Base-by-base conservation (phyloP, 1,140 invertebrate species). In the Drosophila athabasca region DNA sequence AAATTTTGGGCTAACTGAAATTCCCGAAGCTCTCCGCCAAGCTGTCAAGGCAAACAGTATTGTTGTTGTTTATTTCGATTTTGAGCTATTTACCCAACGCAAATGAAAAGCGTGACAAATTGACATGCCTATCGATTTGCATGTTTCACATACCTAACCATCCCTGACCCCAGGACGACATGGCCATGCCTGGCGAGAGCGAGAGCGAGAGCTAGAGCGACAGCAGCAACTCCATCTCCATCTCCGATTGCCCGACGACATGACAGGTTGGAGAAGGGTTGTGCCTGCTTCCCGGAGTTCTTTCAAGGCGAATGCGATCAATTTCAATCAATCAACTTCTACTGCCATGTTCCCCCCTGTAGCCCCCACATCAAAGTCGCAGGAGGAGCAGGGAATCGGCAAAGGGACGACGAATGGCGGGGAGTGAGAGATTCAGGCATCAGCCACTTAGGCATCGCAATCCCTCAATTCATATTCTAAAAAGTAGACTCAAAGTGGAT, bases 261-360 rank as follows among this genome's bases (percentile, higher is more conserved):
- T 70, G 67, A 70, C 67, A 69, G 67, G 64, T 52, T 26, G 57
- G 65, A 74, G 71, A 78, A 83, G 79, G 79, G 69, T 78, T 80
- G 39, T 57, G 15, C 15, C 22, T 26, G 4, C 26, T 5, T 48
- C 17, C 35, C 7, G 46, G 44, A 68, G 61, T 53, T 50, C 43
- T 66, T 65, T 78, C 52, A 64, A 26, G 24, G 17, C 58, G 29
- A 70, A 59, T 57, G n/a, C 60, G 82, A 88, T 87, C 82, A 87
- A 87, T 87, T 87, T 87, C 83, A 87, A 87, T 87, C 82, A 88
- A 87, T 88, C 82, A 87, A 87, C 62, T 72, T 46, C 60, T 46
- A 24, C 44, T 24, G 31, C 31, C 41, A 50, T 43, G 29, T n/a
- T 44, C 62, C 31, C 31, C 3, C 1, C 15, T 19, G 17, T 19